Evolutionary conservation across 2,888 invertebrate genomes (phyloP).

Genomic region (Steinernema scapterisci): DNA sequence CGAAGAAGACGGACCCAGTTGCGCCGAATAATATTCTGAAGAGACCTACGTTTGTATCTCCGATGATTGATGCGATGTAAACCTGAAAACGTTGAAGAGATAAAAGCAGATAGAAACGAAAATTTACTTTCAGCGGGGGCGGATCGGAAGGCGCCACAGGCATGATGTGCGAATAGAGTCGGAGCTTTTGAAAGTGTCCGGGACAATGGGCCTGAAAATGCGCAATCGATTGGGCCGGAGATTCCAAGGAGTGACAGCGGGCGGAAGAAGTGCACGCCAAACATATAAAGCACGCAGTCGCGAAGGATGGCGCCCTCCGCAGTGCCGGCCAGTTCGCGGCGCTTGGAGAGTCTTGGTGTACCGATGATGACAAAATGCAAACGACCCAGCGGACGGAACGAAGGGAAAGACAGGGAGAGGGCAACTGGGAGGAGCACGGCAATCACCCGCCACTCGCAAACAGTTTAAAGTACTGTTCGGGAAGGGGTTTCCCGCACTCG

Average conservation of each 20-base stretch:
- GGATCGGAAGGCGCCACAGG: slow-evolving; percentile 35
- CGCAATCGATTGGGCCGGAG: slow-evolving; percentile 36
- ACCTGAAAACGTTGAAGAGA: slow-evolving; percentile 37
- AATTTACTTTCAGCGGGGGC: slow-evolving; percentile 48
- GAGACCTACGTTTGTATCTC: slow-evolving; percentile 58
- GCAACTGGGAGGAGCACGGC: slow-evolving; percentile 2
- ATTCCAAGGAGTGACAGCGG: background rate
- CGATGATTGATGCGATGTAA: slow-evolving; percentile 60
- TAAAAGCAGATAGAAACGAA: no score
- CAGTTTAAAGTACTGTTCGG: background rate
- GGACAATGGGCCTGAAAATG: background rate
- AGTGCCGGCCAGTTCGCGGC: slow-evolving; percentile 33
- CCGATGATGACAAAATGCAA: slow-evolving; percentile 18
- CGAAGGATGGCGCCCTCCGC: slow-evolving; percentile 34
- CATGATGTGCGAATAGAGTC: background rate
- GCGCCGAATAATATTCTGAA: background rate
- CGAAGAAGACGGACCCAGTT: background rate
- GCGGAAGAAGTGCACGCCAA: slow-evolving; percentile 24
- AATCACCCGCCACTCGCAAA: background rate
- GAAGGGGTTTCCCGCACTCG: no score
- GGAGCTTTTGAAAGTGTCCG: background rate
- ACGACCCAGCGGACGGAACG: background rate
- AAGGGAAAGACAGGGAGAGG: background rate
- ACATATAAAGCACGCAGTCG: background rate
- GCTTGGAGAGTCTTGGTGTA: background rate